A percentile compares a stretch with the other conserved stretches of the same genome.
phyloP scores from a whole-genome alignment of 2,888 invertebrate species.

The Druceiella hillmani region DNA sequence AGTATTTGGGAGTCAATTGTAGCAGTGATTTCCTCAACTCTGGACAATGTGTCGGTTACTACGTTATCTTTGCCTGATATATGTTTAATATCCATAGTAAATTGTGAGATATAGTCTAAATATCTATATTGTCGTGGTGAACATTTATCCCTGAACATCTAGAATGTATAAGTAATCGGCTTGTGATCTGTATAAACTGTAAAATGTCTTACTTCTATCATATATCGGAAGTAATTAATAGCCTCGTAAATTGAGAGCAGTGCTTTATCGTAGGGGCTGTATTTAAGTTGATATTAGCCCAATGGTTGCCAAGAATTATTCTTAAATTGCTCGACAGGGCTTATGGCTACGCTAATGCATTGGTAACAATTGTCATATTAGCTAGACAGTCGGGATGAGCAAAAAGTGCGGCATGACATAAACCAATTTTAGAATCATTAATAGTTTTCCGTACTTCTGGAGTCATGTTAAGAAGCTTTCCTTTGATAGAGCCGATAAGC shows the following conservation, averaged over 20 bases:
- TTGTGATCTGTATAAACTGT: constrained; percentile 31
- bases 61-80: constrained; percentile 29
- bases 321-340: too few relatives aligned
- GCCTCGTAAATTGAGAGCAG: constrained; percentile 32
- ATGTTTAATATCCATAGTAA: constrained; percentile 30
- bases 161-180: constrained; percentile 29
- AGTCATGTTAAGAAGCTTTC: too few relatives aligned
- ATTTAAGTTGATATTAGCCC: too few relatives aligned
- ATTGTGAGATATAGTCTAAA: constrained; percentile 30
- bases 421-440: too few relatives aligned
- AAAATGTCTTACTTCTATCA: constrained; percentile 31
- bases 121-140: constrained; percentile 31
- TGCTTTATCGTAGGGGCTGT: constrained; percentile 32
- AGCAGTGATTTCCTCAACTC: constrained; percentile 21
- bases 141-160: constrained; percentile 25
- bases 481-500: too few relatives aligned
- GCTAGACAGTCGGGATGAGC: too few relatives aligned
- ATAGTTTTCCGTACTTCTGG: too few relatives aligned
- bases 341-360: too few relatives aligned
- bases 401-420: too few relatives aligned
- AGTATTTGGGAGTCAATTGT: constrained; percentile 13
- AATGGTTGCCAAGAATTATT: too few relatives aligned
- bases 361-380: too few relatives aligned
- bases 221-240: constrained; percentile 30
- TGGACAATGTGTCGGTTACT: constrained; percentile 30